These are phyloP conservation scores for Serranochromis macrocephalus DNA, from an alignment of 2,113 vertebrate species.

Conservation along the genomic window DNA sequence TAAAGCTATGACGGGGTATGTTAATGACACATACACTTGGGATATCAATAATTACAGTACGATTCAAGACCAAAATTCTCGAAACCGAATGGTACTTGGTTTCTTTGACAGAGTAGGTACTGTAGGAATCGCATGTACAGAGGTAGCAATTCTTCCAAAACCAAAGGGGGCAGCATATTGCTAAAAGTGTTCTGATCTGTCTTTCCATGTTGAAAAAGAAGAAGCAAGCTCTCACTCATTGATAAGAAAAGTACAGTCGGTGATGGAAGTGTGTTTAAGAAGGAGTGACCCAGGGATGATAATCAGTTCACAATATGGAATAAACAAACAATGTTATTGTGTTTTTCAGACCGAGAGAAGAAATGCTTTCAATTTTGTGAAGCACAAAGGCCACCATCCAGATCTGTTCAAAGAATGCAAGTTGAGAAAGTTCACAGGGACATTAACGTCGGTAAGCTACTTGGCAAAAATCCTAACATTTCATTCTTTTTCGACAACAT, in stretches of 20 bases:
- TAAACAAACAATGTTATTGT: background rate
- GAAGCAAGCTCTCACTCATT: background rate
- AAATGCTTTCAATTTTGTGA: background rate
- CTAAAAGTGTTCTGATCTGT: background rate
- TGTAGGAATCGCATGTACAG: background rate
- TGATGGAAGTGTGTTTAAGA: background rate
- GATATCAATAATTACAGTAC: background rate
- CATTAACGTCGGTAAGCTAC: accelerated
- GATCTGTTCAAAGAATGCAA: background rate
- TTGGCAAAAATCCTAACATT: background rate
- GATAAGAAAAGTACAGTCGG: background rate
- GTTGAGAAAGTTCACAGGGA: background rate
- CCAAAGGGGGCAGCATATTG: background rate
- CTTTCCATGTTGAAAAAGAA: background rate
- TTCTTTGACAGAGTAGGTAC: background rate
- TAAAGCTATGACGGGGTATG: background rate
- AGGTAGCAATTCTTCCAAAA: background rate
- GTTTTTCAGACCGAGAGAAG: background rate
- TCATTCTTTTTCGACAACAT: background rate
- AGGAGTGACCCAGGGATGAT: background rate
- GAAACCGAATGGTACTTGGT: background rate
- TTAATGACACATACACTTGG: background rate
- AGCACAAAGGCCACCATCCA: background rate
- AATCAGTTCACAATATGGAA: background rate
- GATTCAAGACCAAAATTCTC: background rate